phyloP scores from a whole-genome alignment of 2,113 vertebrate genomes.

The Serilophus lunatus region DNA sequence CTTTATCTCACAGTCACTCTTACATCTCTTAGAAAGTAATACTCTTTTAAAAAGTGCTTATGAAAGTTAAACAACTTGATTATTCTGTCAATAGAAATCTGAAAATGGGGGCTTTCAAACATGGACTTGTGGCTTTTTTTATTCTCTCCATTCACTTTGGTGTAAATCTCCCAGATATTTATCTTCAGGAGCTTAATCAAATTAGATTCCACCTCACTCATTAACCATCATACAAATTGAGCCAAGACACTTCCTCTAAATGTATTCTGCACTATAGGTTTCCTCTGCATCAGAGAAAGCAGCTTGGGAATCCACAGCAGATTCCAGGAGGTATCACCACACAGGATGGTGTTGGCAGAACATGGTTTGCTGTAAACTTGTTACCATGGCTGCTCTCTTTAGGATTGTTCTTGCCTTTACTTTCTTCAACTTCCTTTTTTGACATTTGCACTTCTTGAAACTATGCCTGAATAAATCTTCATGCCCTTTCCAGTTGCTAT shows the following conservation, averaged over 20 bases:
- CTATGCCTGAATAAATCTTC: slow-evolving; percentile 39
- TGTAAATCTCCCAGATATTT: neutral
- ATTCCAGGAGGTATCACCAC: neutral
- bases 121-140: neutral
- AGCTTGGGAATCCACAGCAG: neutral
- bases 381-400: neutral
- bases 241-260: neutral
- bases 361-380: neutral
- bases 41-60: neutral
- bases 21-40: neutral
- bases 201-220: neutral
- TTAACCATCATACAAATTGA: neutral
- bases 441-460: slow-evolving; percentile 62
- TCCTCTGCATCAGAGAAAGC: neutral
- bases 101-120: neutral
- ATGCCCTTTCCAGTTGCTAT: slow-evolving; percentile 46
- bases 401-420: neutral
- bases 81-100: neutral
- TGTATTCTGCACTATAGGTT: neutral
- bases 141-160: neutral
- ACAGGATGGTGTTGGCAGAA: neutral
- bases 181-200: neutral
- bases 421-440: slow-evolving; percentile 35
- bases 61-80: neutral
- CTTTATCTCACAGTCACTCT: neutral